These are phyloP conservation scores for Mesoligia furuncula DNA, from an alignment of 2,888 invertebrate genomes.

Conservation along the genomic window DNA sequence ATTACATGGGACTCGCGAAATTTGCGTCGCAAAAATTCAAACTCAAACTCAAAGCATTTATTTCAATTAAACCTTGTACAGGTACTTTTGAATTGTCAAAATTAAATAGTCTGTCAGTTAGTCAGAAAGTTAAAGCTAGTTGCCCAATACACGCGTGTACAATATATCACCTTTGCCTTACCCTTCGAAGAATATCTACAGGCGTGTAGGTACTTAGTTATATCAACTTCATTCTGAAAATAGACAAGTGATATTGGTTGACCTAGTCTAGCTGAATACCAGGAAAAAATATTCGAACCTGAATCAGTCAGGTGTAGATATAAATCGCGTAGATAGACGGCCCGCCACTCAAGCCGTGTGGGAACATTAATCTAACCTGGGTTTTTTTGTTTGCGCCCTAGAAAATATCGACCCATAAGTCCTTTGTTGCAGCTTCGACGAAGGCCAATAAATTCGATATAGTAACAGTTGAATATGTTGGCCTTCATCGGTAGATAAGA, in stretches of 20 bases:
- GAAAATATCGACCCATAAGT: constrained; percentile 36
- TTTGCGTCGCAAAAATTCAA: too few relatives aligned
- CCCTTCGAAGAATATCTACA: neutral
- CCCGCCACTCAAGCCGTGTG: constrained; percentile 33
- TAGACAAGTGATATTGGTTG: neutral
- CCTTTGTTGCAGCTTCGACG: constrained; percentile 47
- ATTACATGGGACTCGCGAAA: neutral
- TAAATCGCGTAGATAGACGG: constrained; percentile 2
- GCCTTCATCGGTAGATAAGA: too few relatives aligned
- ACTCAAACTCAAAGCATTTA: too few relatives aligned
- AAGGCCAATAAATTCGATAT: constrained; percentile 46
- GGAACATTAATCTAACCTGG: constrained; percentile 49
- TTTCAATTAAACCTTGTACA: too few relatives aligned
- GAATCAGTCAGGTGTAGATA: constrained; percentile 33
- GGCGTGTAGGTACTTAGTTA: neutral
- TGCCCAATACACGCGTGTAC: too few relatives aligned
- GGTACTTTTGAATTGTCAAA: too few relatives aligned
- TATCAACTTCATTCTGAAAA: constrained; percentile 10
- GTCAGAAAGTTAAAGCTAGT: too few relatives aligned
- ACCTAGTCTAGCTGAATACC: constrained; percentile 28
- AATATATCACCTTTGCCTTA: neutral
- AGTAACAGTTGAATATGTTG: too few relatives aligned
- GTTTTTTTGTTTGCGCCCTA: constrained; percentile 52
- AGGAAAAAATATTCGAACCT: constrained; percentile 12
- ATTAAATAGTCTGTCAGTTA: too few relatives aligned